Conservation (phyloP, 2,113 vertebrate genomes). For the Channa argus region DNA sequence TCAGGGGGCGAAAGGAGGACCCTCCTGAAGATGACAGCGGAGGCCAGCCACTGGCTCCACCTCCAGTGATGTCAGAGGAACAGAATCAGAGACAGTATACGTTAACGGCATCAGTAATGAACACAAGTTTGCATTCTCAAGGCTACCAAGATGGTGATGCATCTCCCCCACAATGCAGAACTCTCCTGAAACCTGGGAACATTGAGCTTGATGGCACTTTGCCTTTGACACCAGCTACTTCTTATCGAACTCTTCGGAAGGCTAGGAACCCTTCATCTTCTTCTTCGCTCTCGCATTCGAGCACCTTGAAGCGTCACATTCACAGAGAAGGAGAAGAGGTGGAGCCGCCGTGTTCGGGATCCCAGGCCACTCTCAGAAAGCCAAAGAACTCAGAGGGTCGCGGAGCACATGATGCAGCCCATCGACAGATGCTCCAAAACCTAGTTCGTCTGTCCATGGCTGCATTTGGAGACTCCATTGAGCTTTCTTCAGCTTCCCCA, state of each 20-base stretch:
- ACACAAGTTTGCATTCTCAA: constrained; percentile 87
- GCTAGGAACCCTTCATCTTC: constrained; percentile 74
- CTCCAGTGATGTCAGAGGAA: constrained; percentile 58
- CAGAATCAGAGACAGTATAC: constrained; percentile 80
- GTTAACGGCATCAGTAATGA: constrained; percentile 80
- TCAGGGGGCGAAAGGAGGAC: constrained; percentile 82
- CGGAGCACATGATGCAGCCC: constrained; percentile 72
- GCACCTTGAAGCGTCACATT: constrained; percentile 74
- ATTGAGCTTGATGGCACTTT: constrained; percentile 74
- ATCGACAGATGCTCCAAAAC: constrained; percentile 88
- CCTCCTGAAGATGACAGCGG: constrained; percentile 60
- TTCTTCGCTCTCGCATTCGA: constrained; percentile 59
- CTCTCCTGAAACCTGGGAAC: constrained; percentile 78
- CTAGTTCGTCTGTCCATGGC: constrained; percentile 94
- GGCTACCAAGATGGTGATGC: constrained; percentile 60
- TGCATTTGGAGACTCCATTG: constrained; percentile 87
- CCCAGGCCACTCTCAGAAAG: constrained; percentile 78
- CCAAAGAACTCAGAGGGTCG: constrained; percentile 70
- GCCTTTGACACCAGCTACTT: constrained; percentile 66
- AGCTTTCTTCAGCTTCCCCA: constrained; percentile 88
- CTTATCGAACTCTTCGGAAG: constrained; percentile 74
- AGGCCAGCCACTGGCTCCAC: constrained; percentile 45
- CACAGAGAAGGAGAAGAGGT: constrained; percentile 35
- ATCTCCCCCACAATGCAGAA: constrained; percentile 55
- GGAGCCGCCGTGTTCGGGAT: not conserved